These are phyloP conservation scores for Toxotes chatareus DNA, from an alignment of 2,113 vertebrate species.

Conservation along the genomic window DNA sequence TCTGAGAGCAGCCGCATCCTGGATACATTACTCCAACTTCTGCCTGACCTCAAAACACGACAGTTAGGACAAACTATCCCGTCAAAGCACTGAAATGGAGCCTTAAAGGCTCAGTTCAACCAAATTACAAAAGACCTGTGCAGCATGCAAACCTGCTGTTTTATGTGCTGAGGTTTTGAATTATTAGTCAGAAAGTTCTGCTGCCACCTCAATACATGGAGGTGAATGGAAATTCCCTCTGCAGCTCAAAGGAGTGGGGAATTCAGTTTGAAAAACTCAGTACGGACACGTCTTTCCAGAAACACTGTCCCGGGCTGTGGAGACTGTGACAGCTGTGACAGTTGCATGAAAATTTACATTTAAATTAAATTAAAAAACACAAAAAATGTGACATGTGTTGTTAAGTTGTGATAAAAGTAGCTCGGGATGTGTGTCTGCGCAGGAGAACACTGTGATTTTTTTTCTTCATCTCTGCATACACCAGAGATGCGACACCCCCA, in stretches of 20 bases:
- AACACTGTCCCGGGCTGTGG: not conserved
- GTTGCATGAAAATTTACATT: too few relatives aligned
- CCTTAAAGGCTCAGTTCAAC: not conserved
- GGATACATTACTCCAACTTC: constrained; percentile 21
- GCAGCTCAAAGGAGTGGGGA: not conserved
- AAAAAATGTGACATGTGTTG: not conserved
- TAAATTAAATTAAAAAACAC: not conserved
- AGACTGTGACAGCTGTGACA: too few relatives aligned
- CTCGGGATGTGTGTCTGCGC: constrained; percentile 6
- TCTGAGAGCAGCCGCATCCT: constrained; percentile 52
- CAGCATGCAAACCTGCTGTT: not conserved
- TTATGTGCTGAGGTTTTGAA: too few relatives aligned
- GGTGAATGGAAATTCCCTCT: not conserved
- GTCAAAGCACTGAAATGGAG: not conserved
- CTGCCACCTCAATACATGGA: not conserved
- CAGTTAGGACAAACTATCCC: not conserved
- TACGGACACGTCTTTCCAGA: not conserved
- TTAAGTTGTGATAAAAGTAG: not conserved
- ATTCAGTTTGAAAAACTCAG: not conserved
- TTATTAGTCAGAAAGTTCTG: not conserved
- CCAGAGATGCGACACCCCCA: constrained; percentile 31
- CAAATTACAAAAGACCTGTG: not conserved
- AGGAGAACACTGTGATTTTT: not conserved
- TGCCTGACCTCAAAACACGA: constrained; percentile 28
- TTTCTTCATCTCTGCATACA: constrained; percentile 10